These are phyloP conservation scores for Crenichthys baileyi DNA, from an alignment of 2,797 vertebrate genomes.

Conservation along the genomic window DNA sequence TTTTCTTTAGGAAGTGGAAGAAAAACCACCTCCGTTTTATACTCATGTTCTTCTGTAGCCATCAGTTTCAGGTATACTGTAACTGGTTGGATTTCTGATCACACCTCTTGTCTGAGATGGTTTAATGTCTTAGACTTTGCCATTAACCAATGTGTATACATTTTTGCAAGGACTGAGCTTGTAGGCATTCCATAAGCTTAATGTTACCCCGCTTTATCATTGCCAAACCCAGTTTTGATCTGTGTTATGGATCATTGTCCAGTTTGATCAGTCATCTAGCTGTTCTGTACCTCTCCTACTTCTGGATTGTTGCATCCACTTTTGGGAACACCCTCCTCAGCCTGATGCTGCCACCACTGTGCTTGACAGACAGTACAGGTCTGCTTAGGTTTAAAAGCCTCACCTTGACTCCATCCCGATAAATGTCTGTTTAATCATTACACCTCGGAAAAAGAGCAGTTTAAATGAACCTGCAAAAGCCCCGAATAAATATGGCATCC, in stretches of 20 bases:
- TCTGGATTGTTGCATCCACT: neutral
- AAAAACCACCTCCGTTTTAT: neutral
- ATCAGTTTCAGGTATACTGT: neutral
- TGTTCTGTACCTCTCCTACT: neutral
- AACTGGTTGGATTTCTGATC: neutral
- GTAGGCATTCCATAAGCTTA: neutral
- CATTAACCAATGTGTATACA: neutral
- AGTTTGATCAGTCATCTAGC: neutral
- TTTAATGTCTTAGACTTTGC: neutral
- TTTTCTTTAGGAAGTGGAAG: no score
- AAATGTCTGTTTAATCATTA: no score
- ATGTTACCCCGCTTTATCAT: neutral
- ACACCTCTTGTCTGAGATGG: neutral
- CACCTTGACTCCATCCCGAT: no score
- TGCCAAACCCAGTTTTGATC: neutral
- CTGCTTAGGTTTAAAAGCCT: neutral
- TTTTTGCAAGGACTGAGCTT: neutral
- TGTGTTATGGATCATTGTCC: neutral
- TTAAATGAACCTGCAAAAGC: no score
- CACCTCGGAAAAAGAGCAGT: no score
- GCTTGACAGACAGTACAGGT: neutral
- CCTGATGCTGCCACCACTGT: neutral
- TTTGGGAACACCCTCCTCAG: no score
- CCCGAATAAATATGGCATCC: no score
- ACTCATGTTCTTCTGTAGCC: neutral